Base-by-base conservation (phyloP, 2,888 invertebrate species). In the Thera obeliscata region DNA sequence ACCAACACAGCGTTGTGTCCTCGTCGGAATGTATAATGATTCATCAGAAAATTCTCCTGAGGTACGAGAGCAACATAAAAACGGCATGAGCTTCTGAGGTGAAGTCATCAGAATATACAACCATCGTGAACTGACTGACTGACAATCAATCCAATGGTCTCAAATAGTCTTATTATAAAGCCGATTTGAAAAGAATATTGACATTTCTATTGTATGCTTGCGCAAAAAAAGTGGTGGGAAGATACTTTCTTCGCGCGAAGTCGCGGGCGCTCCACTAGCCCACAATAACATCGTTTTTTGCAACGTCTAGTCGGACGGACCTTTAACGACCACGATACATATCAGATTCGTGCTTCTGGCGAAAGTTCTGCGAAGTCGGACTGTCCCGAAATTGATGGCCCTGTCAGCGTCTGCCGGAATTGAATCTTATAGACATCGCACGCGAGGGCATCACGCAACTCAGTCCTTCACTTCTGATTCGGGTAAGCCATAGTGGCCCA, bases 301-400 rank as follows among this genome's bases (percentile, higher is more conserved):
- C 61, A 57, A 57, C 52, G 61, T 52, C 74, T 81, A 80, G 76
- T 71, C 64, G 59, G 64, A 76, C 72, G 62, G 54, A 72, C 74
- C 57, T 73, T 78, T 82, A 82, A 82, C 75, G 78, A 77, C 73
- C 69, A 74, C 77, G 88, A 90, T 89, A 83, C 86, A 83, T 86
- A 89, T 90, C 88, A 82, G 84, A 81, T 82, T 81, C 83, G 79
- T 86, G 87, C 82, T 87, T 81, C 84, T 83, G 88, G 91, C 86
- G 89, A 92, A 92, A 93, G 90, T 92, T 91, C 88, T 78, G 82
- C 84, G 88, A 88, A 88, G 81, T 79, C 78, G 82, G 84, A 87
- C 87, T 87, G 87, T 87, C 84, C 86, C 82, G 82, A 87, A 88
- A 92, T 91, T 90, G 90, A 91, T 89, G 87, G 84, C 79, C 82